Conservation (phyloP, 2,888 invertebrate species). For the Galerucella nymphaeae region DNA sequence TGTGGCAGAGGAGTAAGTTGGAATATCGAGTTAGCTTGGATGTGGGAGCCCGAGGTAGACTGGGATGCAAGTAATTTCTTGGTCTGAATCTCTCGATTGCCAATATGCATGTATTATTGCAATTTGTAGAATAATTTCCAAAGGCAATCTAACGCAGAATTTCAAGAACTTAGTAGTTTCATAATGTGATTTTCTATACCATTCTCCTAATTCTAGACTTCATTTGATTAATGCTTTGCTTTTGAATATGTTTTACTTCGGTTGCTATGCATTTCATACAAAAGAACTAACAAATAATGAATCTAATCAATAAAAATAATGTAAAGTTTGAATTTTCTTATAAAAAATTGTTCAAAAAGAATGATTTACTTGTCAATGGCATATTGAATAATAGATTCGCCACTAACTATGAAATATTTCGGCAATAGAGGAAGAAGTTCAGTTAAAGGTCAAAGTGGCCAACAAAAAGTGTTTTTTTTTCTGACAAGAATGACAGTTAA, state of each 20-base stretch:
- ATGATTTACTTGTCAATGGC: too few species aligned
- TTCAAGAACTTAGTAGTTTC: slow-evolving; percentile 45
- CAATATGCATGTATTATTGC: slow-evolving; percentile 62
- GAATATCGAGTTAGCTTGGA: slow-evolving; percentile 52
- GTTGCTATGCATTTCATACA: not conserved
- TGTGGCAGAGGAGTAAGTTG: slow-evolving; percentile 46
- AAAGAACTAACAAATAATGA: not conserved
- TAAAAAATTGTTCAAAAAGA: too few species aligned
- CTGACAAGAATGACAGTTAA: too few species aligned
- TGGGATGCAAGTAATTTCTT: slow-evolving; percentile 51
- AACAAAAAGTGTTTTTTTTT: too few species aligned
- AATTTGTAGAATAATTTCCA: slow-evolving; percentile 61
- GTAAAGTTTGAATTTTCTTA: too few species aligned
- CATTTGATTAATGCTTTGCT: slow-evolving; percentile 29
- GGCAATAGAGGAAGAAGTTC: too few species aligned
- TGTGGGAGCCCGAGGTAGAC: slow-evolving; percentile 51
- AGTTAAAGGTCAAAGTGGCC: too few species aligned
- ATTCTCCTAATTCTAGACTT: slow-evolving; percentile 38
- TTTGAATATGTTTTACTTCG: not conserved
- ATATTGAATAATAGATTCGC: too few species aligned
- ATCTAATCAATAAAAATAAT: too few species aligned
- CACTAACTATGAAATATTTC: too few species aligned
- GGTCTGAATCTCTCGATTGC: slow-evolving; percentile 56
- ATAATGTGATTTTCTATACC: slow-evolving; percentile 40
- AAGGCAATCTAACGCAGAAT: slow-evolving; percentile 56